Evolutionary conservation across 2,888 invertebrate species (phyloP), one percentile per base, ranked within the genome.

Genomic region (Eurytoma adleriae): DNA sequence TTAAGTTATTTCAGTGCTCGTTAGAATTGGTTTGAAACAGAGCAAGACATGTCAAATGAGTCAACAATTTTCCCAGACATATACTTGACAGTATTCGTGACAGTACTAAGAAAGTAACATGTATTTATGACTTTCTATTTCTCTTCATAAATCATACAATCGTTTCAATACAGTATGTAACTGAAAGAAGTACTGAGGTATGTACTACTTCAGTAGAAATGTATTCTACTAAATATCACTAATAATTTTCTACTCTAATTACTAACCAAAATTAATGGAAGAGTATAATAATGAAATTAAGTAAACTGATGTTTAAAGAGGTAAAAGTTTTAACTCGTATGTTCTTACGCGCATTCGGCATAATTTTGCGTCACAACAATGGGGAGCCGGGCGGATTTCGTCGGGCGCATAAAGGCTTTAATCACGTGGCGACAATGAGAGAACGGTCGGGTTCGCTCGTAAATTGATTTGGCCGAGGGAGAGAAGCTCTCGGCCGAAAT

Each of bases 281-380:
- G 14, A 50, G 14, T 10, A 4, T 54, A 12, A 7, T 13, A 54
- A 54, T 54, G 10, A 54, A 54, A 54, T 54, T 14, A 3, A 40
- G 40, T 40, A 40, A 40, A 3, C 7, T 40, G 40, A 40, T 40
- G 7, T 7, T 40, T 4, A 64, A 64, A 40, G 40, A 48, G 27
- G n/a, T 64, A 64, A 64, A 40, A 40, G 54, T 54, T 54, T n/a
- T 13, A 54, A 54, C 54, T 54, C 50, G 40, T 69, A 54, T 52
- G 54, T 67, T 24, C 59, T 75, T 71, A 71, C 67, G 61, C 24
- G 56, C 4, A 20, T 27, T 84, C 83, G 86, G 85, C 85, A 87
- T 87, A 88, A 89, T 89, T 89, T 86, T 86, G 86, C 87, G 88
- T 89, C 89, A 89, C 89, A 89, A 90, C 89, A 90, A 90, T 89